A percentile compares a stretch with the other conserved stretches of the same genome.
These are phyloP conservation scores for Pseudois nayaur DNA, from an alignment of 2,113 vertebrate species.

Conservation along the genomic window DNA sequence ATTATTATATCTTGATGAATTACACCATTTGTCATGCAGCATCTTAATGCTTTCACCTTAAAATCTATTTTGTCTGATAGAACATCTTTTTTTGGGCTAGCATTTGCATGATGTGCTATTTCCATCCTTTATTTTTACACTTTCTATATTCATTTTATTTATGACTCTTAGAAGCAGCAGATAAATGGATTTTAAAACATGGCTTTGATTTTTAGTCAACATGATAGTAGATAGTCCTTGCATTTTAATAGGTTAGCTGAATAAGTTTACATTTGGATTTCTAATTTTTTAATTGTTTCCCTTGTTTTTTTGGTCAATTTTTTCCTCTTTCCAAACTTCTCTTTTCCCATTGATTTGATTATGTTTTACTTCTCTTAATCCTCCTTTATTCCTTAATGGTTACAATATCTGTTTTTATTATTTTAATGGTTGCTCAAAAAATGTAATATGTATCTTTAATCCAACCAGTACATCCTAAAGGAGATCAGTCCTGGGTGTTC, in stretches of 20 bases:
- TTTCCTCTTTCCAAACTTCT: neutral
- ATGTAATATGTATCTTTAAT: neutral
- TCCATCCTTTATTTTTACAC: neutral
- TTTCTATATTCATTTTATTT: neutral
- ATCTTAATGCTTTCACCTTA: neutral
- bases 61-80: neutral
- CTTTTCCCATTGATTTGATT: neutral
- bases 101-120: neutral
- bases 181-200: neutral
- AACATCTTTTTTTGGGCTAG: neutral
- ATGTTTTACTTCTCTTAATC: neutral
- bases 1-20: neutral
- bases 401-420: neutral
- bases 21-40: neutral
- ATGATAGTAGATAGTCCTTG: neutral
- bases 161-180: neutral
- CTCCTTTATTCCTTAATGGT: neutral
- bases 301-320: neutral
- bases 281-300: neutral
- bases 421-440: neutral
- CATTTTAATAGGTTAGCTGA: neutral
- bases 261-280: neutral
- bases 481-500: neutral
- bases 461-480: neutral
- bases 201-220: neutral